These are phyloP conservation scores for Pectinophora gossypiella DNA, from an alignment of 1,140 invertebrate genomes.

Conservation along the genomic window DNA sequence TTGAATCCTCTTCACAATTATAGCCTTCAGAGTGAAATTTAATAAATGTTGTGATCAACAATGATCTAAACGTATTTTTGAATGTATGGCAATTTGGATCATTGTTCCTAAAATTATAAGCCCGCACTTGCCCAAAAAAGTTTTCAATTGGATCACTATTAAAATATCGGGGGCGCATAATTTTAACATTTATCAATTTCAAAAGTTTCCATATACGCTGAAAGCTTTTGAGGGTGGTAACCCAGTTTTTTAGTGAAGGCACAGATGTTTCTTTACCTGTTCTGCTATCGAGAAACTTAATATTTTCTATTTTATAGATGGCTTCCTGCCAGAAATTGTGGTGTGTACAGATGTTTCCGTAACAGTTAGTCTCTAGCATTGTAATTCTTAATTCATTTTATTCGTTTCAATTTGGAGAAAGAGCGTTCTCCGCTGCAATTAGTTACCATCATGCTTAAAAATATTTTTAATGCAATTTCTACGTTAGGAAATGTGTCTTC, in stretches of 20 bases:
- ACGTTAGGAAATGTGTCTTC: slow-evolving; percentile 28
- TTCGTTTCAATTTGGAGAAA: slow-evolving; percentile 31
- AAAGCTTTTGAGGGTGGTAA: slow-evolving; percentile 19
- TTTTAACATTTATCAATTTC: slow-evolving; percentile 12
- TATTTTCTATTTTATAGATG: slow-evolving; percentile 9
- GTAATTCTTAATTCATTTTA: slow-evolving; percentile 33
- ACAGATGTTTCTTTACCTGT: slow-evolving; percentile 13
- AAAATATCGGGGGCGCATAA: slow-evolving; percentile 20
- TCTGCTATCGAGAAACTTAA: slow-evolving; percentile 12
- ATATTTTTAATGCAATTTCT: slow-evolving; percentile 36
- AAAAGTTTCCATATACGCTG: slow-evolving; percentile 16
- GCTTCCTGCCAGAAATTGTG: slow-evolving; percentile 9
- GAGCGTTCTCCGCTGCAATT: slow-evolving; percentile 33
- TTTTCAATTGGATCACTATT: slow-evolving; percentile 22
- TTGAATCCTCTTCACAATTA: slow-evolving; percentile 25
- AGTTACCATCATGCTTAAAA: slow-evolving; percentile 27
- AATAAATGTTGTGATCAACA: slow-evolving; percentile 19
- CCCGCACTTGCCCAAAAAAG: slow-evolving; percentile 21
- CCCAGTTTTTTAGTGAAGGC: slow-evolving; percentile 15
- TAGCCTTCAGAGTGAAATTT: slow-evolving; percentile 13
- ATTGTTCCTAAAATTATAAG: slow-evolving; percentile 22
- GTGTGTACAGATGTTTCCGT: slow-evolving; percentile 2
- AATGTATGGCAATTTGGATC: slow-evolving; percentile 14
- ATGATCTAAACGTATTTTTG: slow-evolving; percentile 15
- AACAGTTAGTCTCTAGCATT: slow-evolving; percentile 5